Percentiles rank a stretch among this genome's conserved stretches.
Evolutionary conservation across 2,113 vertebrate genomes (phyloP).

Genomic region (Psittacula cyanocephala): DNA sequence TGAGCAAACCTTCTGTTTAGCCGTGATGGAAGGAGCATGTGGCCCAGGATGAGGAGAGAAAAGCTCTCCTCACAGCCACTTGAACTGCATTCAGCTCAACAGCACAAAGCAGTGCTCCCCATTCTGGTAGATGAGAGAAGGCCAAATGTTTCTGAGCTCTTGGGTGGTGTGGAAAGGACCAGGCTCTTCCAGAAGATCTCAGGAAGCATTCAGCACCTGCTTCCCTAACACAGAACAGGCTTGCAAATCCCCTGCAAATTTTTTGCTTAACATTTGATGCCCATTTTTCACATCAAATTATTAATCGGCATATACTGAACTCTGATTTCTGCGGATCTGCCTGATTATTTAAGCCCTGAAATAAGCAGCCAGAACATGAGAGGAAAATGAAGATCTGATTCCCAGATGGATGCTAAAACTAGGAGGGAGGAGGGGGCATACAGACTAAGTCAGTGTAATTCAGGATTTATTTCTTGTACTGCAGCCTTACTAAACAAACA

Average conservation of each 20-base stretch:
- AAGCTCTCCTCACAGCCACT: not conserved
- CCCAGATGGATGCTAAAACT: conserved; percentile 50
- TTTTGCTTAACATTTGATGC: not conserved
- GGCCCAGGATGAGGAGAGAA: not conserved
- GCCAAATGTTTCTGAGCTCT: not conserved
- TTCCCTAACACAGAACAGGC: not conserved
- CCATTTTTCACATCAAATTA: conserved; percentile 39
- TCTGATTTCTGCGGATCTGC: conserved; percentile 13
- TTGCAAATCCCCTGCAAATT: not conserved
- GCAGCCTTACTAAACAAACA: conserved; percentile 6
- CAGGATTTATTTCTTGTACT: conserved; percentile 21
- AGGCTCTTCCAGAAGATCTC: not conserved
- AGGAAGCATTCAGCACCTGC: not conserved
- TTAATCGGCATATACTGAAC: conserved; percentile 33
- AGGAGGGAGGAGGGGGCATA: not conserved
- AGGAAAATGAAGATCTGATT: conserved; percentile 44
- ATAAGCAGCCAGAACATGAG: conserved; percentile 46
- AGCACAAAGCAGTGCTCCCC: not conserved
- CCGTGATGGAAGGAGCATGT: not conserved
- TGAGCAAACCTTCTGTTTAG: conserved; percentile 44
- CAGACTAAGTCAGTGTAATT: not conserved
- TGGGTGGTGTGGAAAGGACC: not conserved
- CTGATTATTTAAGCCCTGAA: conserved; percentile 31
- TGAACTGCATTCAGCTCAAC: not conserved
- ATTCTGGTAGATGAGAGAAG: not conserved